phyloP scores from a whole-genome alignment of 2,113 vertebrate genomes.

The Pundamilia nyererei region DNA sequence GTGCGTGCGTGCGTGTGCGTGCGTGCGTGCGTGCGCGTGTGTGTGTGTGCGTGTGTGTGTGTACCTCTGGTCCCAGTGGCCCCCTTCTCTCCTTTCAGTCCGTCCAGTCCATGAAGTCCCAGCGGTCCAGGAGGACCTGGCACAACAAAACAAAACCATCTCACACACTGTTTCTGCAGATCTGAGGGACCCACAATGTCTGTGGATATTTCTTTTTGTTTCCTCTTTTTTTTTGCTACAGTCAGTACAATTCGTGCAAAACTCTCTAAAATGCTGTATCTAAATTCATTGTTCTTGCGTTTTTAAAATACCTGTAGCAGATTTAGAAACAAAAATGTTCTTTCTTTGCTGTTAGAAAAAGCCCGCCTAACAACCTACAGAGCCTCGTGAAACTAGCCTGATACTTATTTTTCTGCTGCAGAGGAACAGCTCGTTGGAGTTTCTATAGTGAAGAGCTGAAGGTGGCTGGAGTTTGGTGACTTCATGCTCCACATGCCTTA shows the following conservation, averaged over 20 bases:
- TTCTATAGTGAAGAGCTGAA: not conserved
- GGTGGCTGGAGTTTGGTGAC: not conserved
- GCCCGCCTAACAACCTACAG: not conserved
- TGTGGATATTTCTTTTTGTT: not conserved
- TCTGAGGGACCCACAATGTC: not conserved
- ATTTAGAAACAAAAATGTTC: not conserved
- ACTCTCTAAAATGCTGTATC: not conserved
- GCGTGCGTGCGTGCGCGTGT: not conserved
- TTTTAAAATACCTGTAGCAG: not conserved
- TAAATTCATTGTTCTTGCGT: not conserved
- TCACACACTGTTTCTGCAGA: not conserved
- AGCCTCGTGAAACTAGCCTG: not conserved
- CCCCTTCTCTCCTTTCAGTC: slow-evolving; percentile 85
- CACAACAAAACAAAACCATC: not conserved
- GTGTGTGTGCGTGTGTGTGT: not conserved
- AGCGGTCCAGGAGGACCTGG: slow-evolving; percentile 65
- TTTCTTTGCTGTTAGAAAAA: not conserved
- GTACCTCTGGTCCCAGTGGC: slow-evolving; percentile 79
- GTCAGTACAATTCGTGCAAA: not conserved
- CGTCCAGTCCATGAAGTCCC: slow-evolving; percentile 71
- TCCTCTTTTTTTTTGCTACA: not conserved
- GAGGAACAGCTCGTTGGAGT: not conserved
- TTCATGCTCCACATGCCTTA: not conserved
- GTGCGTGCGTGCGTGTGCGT: not conserved
- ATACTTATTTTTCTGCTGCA: not conserved